Evolutionary conservation across 2,888 invertebrate species (phyloP).

Genomic region (Folsomia candida): DNA sequence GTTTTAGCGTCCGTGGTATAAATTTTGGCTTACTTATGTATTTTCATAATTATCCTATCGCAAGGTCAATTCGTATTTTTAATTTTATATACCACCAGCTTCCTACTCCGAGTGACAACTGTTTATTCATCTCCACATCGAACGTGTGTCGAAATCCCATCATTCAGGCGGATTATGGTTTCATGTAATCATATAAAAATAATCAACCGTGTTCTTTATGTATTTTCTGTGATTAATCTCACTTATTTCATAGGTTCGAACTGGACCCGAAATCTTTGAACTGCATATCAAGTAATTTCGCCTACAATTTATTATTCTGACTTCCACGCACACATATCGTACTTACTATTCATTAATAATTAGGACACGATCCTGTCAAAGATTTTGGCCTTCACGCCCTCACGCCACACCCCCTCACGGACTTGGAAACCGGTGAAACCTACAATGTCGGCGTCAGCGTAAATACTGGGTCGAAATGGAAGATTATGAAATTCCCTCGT

Average conservation of each 20-base stretch:
- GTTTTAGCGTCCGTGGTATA: slow-evolving; percentile 50
- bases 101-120: slow-evolving; percentile 3
- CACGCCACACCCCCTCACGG: not conserved
- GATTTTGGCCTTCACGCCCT: slow-evolving; percentile 6
- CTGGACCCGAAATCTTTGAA: not conserved
- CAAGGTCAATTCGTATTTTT: too few species aligned
- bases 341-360: too few species aligned
- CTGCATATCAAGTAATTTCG: too few species aligned
- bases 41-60: too few species aligned
- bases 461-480: slow-evolving; percentile 3
- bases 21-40: too few species aligned
- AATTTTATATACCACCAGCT: too few species aligned
- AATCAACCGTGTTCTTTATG: too few species aligned
- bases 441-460: slow-evolving; percentile 11
- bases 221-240: too few species aligned
- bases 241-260: slow-evolving; percentile 2
- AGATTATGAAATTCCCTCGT: slow-evolving; percentile 7
- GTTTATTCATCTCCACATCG: not conserved
- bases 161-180: slow-evolving; percentile 5
- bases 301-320: too few species aligned
- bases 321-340: too few species aligned
- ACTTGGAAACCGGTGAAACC: not conserved
- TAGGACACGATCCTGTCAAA: slow-evolving; percentile 12
- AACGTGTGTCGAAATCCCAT: slow-evolving; percentile 6
- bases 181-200: too few species aligned